These are phyloP conservation scores for Dolichopus griseipennis DNA, from an alignment of 2,888 invertebrate species.

Conservation along the genomic window DNA sequence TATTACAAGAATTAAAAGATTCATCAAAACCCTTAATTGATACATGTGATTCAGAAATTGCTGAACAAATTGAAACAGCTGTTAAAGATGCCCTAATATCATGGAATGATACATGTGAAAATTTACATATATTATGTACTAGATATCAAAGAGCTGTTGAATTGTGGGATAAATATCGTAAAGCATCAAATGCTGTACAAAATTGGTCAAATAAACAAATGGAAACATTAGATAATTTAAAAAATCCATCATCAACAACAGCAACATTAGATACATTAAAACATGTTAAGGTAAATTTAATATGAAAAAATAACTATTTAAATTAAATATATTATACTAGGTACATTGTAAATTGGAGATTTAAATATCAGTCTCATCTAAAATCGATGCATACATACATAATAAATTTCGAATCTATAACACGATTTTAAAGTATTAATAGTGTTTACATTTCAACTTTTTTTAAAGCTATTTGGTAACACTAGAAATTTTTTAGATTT, in stretches of 20 bases:
- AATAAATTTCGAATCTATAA: no score
- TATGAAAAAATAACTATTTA: no score
- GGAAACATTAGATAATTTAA: constrained; percentile 58
- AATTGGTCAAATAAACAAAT: constrained; percentile 69
- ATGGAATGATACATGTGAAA: constrained; percentile 70
- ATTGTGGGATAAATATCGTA: constrained; percentile 71
- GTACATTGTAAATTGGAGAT: no score
- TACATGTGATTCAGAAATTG: constrained; percentile 60
- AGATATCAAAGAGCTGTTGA: constrained; percentile 73
- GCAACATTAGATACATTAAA: constrained; percentile 52
- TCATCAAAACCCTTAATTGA: constrained; percentile 66
- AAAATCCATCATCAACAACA: constrained; percentile 47
- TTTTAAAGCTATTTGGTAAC: no score
- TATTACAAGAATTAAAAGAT: constrained; percentile 60
- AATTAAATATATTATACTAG: no score
- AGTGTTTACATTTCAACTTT: no score
- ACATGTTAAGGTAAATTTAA: constrained; percentile 60
- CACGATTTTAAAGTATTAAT: no score
- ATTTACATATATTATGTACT: constrained; percentile 64
- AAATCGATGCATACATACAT: no score
- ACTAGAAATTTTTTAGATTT: no score
- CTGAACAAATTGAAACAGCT: constrained; percentile 62
- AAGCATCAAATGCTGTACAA: constrained; percentile 66
- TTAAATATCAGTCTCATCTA: no score
- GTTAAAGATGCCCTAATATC: constrained; percentile 70